Conservation (phyloP, 2,888 invertebrate genomes). For the Nomada goodeniana region DNA sequence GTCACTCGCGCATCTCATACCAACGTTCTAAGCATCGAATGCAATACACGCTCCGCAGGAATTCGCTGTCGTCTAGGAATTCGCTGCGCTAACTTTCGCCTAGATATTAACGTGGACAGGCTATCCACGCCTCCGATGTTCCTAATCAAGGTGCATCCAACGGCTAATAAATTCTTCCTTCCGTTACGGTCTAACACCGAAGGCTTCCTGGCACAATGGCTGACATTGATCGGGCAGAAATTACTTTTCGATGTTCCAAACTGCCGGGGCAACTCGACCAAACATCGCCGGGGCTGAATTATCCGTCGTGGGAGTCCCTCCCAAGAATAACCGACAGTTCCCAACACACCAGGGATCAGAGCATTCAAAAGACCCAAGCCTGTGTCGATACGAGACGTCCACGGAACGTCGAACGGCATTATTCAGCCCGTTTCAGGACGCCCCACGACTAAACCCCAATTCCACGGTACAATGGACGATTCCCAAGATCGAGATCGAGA, state of each 20-base stretch:
- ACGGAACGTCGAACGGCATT: slow-evolving; percentile 30
- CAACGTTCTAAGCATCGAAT: slow-evolving; percentile 5
- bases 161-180: slow-evolving; percentile 26
- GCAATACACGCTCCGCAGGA: slow-evolving; percentile 31
- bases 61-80: slow-evolving; percentile 20
- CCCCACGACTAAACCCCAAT: slow-evolving; percentile 19
- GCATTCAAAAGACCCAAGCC: slow-evolving; percentile 13
- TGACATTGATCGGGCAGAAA: slow-evolving; percentile 15
- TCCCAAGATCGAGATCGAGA: slow-evolving; percentile 19
- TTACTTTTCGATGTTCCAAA: slow-evolving; percentile 18
- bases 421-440: slow-evolving; percentile 17
- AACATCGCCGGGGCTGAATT: slow-evolving; percentile 1
- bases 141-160: slow-evolving; percentile 16
- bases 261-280: slow-evolving; percentile 10
- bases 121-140: neutral
- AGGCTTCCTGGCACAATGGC: neutral
- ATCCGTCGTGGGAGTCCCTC: neutral
- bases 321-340: slow-evolving; percentile 17
- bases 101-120: slow-evolving; percentile 7
- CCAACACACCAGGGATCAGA: slow-evolving; percentile 4
- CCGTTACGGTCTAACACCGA: neutral
- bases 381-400: slow-evolving; percentile 3
- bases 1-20: slow-evolving; percentile 23
- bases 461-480: slow-evolving; percentile 23
- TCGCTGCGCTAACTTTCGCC: slow-evolving; percentile 15